Conservation (phyloP, 2,113 vertebrate genomes). For the Nansenia antarctica region DNA sequence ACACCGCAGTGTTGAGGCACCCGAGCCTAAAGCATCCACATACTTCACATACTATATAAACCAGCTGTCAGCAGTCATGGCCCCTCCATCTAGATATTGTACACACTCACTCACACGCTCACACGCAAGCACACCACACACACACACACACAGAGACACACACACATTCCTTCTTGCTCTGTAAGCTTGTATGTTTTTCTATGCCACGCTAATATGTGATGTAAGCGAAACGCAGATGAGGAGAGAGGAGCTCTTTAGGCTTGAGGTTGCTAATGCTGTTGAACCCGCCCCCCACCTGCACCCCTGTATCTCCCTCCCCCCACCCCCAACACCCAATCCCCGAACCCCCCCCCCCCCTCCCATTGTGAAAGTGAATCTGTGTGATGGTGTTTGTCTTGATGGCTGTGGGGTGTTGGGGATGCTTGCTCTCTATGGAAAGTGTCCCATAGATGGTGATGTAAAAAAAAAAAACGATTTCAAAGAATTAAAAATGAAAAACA, state of each 20-base stretch:
- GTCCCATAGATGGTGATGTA: conserved; percentile 67
- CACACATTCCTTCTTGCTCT: conserved; percentile 58
- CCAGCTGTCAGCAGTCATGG: conserved; percentile 32
- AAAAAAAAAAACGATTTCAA: conserved; percentile 58
- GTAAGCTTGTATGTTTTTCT: conserved; percentile 71
- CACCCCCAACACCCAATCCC: background rate
- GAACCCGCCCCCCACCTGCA: conserved; percentile 1
- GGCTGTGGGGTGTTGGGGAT: conserved; percentile 68
- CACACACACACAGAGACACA: conserved; percentile 18
- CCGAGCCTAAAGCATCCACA: conserved; percentile 21
- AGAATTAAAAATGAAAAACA: conserved; percentile 48
- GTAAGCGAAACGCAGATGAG: conserved; percentile 64
- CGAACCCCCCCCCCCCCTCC: conserved; percentile 15
- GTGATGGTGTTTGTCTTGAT: conserved; percentile 70
- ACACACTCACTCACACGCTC: conserved; percentile 35
- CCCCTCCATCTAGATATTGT: conserved; percentile 36
- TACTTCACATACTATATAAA: conserved; percentile 18
- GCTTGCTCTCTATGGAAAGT: conserved; percentile 68
- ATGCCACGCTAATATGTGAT: conserved; percentile 75
- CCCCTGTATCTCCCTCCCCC: conserved; percentile 2
- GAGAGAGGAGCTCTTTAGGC: conserved; percentile 54
- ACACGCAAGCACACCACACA: conserved; percentile 3
- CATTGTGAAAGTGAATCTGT: conserved; percentile 71
- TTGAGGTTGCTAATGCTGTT: conserved; percentile 55
- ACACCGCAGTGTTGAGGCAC: conserved; percentile 16